These are phyloP conservation scores for Crocallis elinguaria DNA, from an alignment of 2,888 invertebrate species.

Conservation along the genomic window DNA sequence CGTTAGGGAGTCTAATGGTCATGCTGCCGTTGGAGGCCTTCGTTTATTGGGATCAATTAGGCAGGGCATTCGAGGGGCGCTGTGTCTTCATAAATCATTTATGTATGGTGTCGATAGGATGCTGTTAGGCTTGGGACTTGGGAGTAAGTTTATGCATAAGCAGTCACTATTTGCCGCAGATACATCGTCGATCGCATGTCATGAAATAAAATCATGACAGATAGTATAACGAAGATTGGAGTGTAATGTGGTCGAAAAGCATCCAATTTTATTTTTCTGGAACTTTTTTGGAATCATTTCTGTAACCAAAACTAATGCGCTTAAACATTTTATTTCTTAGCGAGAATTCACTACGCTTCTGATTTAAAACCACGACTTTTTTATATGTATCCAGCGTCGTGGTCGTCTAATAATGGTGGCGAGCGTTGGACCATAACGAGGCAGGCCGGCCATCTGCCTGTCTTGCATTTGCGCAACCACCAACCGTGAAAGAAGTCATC, in stretches of 20 bases:
- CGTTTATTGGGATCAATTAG: constrained; percentile 76
- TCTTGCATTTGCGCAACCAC: constrained; percentile 51
- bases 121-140: constrained; percentile 5
- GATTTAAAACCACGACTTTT: no score
- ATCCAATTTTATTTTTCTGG: no score
- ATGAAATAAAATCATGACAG: no score
- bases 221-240: no score
- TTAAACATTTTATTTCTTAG: background rate
- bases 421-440: constrained; percentile 45
- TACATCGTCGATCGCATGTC: no score
- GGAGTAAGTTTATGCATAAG: constrained; percentile 1
- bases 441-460: constrained; percentile 47
- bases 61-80: constrained; percentile 36
- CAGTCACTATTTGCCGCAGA: background rate
- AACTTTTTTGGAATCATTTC: background rate
- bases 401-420: constrained; percentile 45
- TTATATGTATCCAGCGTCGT: no score
- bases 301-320: background rate
- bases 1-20: constrained; percentile 62
- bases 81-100: constrained; percentile 39
- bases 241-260: no score
- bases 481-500: constrained; percentile 59
- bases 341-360: background rate
- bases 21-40: constrained; percentile 66
- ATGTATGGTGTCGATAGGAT: constrained; percentile 34